Percentiles rank a stretch among this genome's conserved stretches.
Evolutionary conservation across 2,888 invertebrate species (phyloP).

Genomic region (Pristionchus exspectatus): DNA sequence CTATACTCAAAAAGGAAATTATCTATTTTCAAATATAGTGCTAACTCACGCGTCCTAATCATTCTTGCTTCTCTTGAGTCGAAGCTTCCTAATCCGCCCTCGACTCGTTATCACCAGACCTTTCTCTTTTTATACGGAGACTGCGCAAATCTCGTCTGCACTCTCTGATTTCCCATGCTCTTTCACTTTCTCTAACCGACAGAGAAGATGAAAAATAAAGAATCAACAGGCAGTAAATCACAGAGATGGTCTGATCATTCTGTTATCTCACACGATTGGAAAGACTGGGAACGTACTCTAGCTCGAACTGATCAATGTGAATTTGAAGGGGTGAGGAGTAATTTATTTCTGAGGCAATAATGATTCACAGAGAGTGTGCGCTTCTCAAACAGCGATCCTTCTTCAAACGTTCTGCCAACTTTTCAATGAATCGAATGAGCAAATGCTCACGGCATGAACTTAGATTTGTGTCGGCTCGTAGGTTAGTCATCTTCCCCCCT

Average conservation of each 20-base stretch:
- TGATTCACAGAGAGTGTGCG: background rate
- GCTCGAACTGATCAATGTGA: background rate
- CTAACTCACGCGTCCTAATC: constrained; percentile 17
- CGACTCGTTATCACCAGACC: constrained; percentile 25
- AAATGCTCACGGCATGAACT: no score
- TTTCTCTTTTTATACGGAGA: background rate
- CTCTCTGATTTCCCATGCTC: background rate
- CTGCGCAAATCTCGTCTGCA: background rate
- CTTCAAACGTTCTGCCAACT: no score
- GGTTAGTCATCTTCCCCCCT: no score
- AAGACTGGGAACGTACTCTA: background rate
- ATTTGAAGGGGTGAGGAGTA: background rate
- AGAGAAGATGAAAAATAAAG: background rate
- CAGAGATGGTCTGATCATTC: background rate
- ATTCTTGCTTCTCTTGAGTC: constrained; percentile 12
- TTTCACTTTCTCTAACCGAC: background rate
- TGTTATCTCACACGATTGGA: background rate
- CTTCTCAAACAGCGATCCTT: background rate
- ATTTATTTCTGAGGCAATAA: background rate
- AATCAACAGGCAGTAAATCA: background rate
- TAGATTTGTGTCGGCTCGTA: no score
- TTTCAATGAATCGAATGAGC: no score
- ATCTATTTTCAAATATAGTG: background rate
- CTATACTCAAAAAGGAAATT: background rate
- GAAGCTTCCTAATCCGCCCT: background rate